A percentile compares a stretch with the other conserved stretches of the same genome.
These are phyloP conservation scores for Paramormyrops hopkinsi DNA, from an alignment of 2,797 vertebrate genomes.

Conservation along the genomic window DNA sequence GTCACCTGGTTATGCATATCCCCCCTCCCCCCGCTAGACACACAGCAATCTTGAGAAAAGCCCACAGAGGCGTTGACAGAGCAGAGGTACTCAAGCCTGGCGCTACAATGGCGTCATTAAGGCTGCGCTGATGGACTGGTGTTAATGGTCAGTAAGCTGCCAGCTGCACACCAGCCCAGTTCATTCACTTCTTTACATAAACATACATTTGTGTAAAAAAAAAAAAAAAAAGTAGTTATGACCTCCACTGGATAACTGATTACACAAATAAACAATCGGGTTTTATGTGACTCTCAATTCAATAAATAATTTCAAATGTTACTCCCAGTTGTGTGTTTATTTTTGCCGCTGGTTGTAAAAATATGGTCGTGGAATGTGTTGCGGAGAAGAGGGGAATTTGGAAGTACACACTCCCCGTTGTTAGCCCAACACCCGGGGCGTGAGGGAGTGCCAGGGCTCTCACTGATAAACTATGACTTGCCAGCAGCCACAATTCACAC, in stretches of 20 bases:
- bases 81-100: conserved; percentile 32
- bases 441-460: not conserved
- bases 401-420: not conserved
- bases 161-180: conserved; percentile 14
- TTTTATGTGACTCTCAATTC: conserved; percentile 27
- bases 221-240: not conserved
- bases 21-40: not conserved
- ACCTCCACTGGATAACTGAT: conserved; percentile 27
- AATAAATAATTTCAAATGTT: conserved; percentile 23
- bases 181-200: conserved; percentile 31
- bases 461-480: not conserved
- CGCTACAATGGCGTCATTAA: conserved; percentile 43
- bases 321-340: not conserved
- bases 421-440: not conserved
- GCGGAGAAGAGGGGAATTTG: not conserved
- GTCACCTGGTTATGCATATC: not conserved
- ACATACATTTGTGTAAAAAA: conserved; percentile 20
- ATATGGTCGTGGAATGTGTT: not conserved
- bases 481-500: not conserved
- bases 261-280: conserved; percentile 35
- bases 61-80: conserved; percentile 10
- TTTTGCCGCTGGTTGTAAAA: not conserved
- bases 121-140: conserved; percentile 41
- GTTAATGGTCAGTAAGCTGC: conserved; percentile 29
- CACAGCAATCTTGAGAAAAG: not conserved